Conservation (phyloP, 2,888 invertebrate genomes). For the Sussaba pulchella region DNA sequence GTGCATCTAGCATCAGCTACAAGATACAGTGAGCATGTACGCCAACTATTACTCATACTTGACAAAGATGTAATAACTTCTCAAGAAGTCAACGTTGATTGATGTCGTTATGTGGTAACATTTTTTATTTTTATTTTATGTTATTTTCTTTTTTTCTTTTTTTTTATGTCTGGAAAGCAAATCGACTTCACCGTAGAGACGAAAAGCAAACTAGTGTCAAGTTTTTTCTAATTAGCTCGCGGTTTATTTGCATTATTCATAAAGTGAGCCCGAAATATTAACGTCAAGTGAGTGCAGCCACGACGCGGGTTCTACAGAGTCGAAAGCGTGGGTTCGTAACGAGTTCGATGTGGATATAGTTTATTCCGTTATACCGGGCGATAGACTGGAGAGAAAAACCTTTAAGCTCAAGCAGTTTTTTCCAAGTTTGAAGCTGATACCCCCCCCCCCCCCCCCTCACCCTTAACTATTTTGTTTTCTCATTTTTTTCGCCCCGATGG, state of each 20-base stretch:
- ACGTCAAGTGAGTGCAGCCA: constrained; percentile 38
- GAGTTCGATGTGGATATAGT: constrained; percentile 27
- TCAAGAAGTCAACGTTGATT: background rate
- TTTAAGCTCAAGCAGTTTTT: constrained; percentile 66
- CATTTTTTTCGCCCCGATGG: constrained; percentile 13
- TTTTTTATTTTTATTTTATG: too few species aligned
- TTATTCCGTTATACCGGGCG: constrained; percentile 18
- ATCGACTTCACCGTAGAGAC: background rate
- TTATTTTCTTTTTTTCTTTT: too few species aligned
- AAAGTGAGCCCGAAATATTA: constrained; percentile 37
- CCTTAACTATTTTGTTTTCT: constrained; percentile 12
- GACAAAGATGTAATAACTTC: too few species aligned
- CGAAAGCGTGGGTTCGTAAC: constrained; percentile 2
- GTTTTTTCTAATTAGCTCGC: constrained; percentile 39
- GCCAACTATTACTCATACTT: background rate
- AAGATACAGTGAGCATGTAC: background rate
- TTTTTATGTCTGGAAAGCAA: background rate
- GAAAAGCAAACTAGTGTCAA: background rate
- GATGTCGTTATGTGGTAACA: background rate
- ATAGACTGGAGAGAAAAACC: constrained; percentile 57
- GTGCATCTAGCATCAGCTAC: background rate
- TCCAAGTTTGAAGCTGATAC: constrained; percentile 64
- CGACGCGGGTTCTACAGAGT: constrained; percentile 5
- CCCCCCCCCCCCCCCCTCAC: constrained; percentile 24
- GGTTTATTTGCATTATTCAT: constrained; percentile 33